These are phyloP conservation scores for Melanotaenia nigrans DNA, from an alignment of 2,797 vertebrate species.

Conservation along the genomic window DNA sequence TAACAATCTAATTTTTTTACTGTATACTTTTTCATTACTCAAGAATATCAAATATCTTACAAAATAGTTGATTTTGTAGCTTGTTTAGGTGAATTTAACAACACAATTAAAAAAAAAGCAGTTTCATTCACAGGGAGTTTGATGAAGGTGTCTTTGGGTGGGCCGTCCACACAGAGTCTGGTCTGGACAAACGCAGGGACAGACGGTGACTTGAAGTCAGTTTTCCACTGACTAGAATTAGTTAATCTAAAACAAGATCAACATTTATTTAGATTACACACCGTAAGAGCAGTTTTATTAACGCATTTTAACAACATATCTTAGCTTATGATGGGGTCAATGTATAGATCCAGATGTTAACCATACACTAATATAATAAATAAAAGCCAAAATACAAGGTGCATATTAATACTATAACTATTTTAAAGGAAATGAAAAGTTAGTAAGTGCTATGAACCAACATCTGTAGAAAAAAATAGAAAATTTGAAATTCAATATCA, in stretches of 20 bases:
- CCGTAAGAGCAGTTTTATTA: not conserved
- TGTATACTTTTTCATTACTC: not conserved
- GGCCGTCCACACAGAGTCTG: constrained; percentile 74
- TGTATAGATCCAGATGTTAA: not conserved
- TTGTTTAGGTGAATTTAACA: not conserved
- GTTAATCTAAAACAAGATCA: constrained; percentile 76
- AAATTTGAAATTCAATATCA: constrained; percentile 22
- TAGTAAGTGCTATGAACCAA: not conserved
- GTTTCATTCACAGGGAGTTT: constrained; percentile 83
- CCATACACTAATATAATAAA: not conserved
- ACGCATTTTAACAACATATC: not conserved
- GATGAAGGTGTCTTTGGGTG: constrained; percentile 89
- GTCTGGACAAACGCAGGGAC: constrained; percentile 88
- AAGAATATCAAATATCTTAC: not conserved
- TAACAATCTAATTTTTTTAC: not conserved
- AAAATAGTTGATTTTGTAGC: not conserved
- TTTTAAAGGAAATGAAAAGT: not conserved
- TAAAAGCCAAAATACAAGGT: not conserved
- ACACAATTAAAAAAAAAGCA: not conserved
- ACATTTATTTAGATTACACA: constrained; percentile 6
- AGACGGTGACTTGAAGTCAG: constrained; percentile 63
- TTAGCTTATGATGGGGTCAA: not conserved
- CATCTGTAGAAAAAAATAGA: not conserved
- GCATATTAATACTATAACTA: not conserved
- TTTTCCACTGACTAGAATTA: constrained; percentile 75